Percentiles rank a stretch among this genome's conserved stretches.
Conservation (phyloP, 2,113 vertebrate species). For the Pygoscelis antarcticus region DNA sequence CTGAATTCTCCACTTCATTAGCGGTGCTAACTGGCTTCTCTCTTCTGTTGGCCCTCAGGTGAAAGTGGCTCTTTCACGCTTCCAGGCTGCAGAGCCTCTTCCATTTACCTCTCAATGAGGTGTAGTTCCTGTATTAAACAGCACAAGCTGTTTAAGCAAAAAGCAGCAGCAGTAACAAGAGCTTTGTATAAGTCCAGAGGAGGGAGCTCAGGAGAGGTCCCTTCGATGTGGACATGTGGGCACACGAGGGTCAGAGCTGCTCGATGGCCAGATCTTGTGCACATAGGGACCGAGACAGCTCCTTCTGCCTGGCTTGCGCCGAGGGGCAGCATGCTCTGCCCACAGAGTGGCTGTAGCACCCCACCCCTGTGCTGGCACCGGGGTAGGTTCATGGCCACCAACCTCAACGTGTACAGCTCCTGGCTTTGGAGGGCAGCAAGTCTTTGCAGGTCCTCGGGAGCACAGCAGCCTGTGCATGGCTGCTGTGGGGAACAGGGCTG, state of each 20-base stretch:
- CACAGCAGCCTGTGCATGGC: neutral
- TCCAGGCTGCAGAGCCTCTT: neutral
- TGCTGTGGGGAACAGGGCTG: neutral
- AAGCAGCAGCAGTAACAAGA: neutral
- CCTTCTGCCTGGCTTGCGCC: neutral
- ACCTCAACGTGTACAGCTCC: accelerated
- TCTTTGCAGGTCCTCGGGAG: neutral
- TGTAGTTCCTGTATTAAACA: slow-evolving; percentile 31
- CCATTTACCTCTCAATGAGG: slow-evolving; percentile 16
- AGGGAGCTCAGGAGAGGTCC: neutral
- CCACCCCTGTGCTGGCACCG: accelerated
- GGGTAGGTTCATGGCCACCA: accelerated
- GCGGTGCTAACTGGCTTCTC: neutral
- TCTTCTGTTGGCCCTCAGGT: neutral
- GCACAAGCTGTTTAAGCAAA: neutral
- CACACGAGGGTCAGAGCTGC: accelerated
- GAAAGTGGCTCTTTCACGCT: slow-evolving; percentile 38
- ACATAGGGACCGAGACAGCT: accelerated
- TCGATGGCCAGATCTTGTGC: neutral
- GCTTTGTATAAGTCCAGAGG: neutral
- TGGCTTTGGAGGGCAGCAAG: neutral
- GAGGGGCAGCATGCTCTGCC: neutral
- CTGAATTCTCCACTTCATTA: slow-evolving; percentile 27
- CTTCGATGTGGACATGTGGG: accelerated
- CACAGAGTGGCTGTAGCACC: accelerated